phyloP scores from a whole-genome alignment of 2,888 invertebrate species.

The Phrixothrix hirtus region DNA sequence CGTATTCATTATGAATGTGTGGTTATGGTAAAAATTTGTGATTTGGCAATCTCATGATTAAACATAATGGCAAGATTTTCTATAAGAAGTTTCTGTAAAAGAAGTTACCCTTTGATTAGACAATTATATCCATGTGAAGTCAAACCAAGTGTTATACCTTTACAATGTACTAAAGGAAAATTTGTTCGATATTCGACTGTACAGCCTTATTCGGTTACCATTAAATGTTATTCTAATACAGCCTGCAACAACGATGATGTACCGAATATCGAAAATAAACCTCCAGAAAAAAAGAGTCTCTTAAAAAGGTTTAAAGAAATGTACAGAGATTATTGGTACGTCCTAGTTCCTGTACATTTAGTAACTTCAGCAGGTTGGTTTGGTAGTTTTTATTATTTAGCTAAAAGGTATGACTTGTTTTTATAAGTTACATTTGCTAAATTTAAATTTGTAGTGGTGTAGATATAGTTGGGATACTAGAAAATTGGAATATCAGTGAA shows the following conservation, averaged over 20 bases:
- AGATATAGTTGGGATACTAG: conserved; percentile 80
- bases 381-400: conserved; percentile 82
- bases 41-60: too few relatives aligned
- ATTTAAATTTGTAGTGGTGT: conserved; percentile 89
- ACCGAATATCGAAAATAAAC: background rate
- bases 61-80: too few relatives aligned
- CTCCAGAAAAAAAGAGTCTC: conserved; percentile 62
- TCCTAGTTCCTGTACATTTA: conserved; percentile 90
- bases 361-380: conserved; percentile 89
- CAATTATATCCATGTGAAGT: background rate
- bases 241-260: too few relatives aligned
- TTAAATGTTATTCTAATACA: too few relatives aligned
- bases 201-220: too few relatives aligned
- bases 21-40: too few relatives aligned
- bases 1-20: too few relatives aligned
- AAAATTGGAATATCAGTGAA: conserved; percentile 78
- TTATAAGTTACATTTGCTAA: too few relatives aligned
- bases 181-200: too few relatives aligned
- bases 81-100: conserved; percentile 5
- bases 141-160: too few relatives aligned
- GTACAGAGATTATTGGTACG: conserved; percentile 96
- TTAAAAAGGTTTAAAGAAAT: conserved; percentile 86
- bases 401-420: conserved; percentile 89
- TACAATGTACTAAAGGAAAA: too few relatives aligned
- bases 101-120: background rate